These are phyloP conservation scores for Delphinapterus leucas DNA, from an alignment of 2,113 vertebrate species.

Conservation along the genomic window DNA sequence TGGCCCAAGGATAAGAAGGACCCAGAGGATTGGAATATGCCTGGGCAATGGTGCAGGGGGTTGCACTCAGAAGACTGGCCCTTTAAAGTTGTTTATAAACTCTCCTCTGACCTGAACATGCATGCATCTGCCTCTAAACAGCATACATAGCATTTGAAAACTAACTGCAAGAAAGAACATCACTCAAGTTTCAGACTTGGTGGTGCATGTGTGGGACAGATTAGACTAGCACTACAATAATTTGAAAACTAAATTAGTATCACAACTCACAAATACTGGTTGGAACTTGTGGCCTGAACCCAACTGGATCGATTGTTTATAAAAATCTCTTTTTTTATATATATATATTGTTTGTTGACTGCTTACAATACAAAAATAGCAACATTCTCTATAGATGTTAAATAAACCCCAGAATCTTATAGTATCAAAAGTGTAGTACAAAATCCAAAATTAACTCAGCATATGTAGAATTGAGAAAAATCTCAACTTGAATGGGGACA, in stretches of 20 bases:
- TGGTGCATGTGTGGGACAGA: background rate
- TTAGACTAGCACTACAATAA: background rate
- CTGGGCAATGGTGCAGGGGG: too few relatives aligned
- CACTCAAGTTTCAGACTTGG: background rate
- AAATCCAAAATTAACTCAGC: background rate
- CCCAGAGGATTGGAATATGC: background rate
- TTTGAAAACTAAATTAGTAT: conserved; percentile 13
- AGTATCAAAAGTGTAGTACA: background rate
- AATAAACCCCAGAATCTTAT: background rate
- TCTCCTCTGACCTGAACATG: background rate
- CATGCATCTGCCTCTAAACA: background rate
- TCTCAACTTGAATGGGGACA: background rate
- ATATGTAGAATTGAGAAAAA: background rate
- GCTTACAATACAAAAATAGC: background rate
- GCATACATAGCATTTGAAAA: background rate
- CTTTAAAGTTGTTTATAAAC: background rate
- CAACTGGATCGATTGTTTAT: background rate
- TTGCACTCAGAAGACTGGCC: background rate
- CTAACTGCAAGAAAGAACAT: background rate
- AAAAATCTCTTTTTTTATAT: background rate
- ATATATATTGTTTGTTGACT: background rate
- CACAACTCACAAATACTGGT: background rate
- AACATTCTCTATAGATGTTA: background rate
- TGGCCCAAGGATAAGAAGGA: background rate
- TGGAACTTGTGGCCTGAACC: background rate